These are phyloP conservation scores for Sceloporus tristichus DNA, from an alignment of 2,113 vertebrate genomes.

Conservation along the genomic window DNA sequence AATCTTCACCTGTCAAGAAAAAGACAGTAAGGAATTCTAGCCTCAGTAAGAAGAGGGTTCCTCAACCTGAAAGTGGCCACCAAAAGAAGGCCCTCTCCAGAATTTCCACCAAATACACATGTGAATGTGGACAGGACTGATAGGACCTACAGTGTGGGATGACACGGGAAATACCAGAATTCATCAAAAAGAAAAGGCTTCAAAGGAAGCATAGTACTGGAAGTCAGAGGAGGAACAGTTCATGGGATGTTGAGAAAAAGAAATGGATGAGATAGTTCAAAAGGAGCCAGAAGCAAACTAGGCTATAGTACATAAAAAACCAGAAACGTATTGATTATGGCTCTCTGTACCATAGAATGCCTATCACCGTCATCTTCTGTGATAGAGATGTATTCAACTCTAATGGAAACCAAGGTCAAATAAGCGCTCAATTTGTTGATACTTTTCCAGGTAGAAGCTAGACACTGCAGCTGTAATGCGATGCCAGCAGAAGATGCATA, in stretches of 20 bases:
- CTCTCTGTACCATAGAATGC: background rate
- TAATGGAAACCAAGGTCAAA: constrained; percentile 3
- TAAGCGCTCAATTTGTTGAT: background rate
- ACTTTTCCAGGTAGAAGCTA: background rate
- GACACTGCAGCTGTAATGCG: constrained; percentile 8
- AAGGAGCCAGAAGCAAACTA: background rate
- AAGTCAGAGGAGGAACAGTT: background rate
- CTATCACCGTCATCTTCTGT: background rate
- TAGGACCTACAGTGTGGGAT: too few relatives aligned
- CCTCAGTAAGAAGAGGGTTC: too few relatives aligned
- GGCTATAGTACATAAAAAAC: too few relatives aligned
- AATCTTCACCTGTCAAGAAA: too few relatives aligned
- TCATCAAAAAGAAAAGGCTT: background rate
- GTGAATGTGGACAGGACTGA: too few relatives aligned
- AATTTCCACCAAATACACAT: too few relatives aligned
- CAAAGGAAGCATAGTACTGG: background rate
- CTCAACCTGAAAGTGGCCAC: too few relatives aligned
- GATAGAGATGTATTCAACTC: background rate
- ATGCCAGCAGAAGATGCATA: background rate
- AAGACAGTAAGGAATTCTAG: too few relatives aligned
- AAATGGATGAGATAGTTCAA: too few relatives aligned
- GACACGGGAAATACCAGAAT: background rate
- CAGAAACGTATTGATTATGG: background rate
- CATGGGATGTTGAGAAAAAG: background rate
- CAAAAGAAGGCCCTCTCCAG: too few relatives aligned